Evolutionary conservation across 2,797 vertebrate genomes (phyloP).

Genomic region (Danio aesculapii): DNA sequence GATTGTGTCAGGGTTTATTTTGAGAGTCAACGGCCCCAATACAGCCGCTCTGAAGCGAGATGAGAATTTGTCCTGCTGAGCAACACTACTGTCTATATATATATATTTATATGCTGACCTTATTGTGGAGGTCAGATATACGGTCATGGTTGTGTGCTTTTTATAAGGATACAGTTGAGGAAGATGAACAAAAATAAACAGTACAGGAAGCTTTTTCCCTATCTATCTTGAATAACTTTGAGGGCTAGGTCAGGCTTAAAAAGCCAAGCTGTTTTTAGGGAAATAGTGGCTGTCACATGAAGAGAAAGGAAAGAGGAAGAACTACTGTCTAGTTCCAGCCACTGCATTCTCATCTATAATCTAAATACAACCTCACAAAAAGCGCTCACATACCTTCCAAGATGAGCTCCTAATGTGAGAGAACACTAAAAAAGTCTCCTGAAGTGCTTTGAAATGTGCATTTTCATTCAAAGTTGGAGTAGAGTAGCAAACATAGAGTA

Average conservation of each 20-base stretch:
- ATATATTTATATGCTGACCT: constrained; percentile 33
- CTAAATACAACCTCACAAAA: constrained; percentile 75
- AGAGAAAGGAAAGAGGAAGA: constrained; percentile 68
- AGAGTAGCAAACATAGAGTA: too few relatives aligned
- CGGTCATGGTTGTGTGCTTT: constrained; percentile 16
- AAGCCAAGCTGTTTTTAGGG: constrained; percentile 13
- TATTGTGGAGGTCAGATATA: constrained; percentile 37
- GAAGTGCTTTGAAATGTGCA: too few relatives aligned
- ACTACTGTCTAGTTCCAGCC: constrained; percentile 72
- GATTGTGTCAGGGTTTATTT: constrained; percentile 53
- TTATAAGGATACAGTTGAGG: constrained; percentile 20
- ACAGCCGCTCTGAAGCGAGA: not conserved
- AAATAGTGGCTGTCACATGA: constrained; percentile 65
- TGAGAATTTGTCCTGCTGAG: constrained; percentile 35
- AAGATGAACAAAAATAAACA: constrained; percentile 31
- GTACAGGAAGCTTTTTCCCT: not conserved
- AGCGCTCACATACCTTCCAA: constrained; percentile 65
- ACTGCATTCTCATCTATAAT: constrained; percentile 74
- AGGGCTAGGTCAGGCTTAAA: constrained; percentile 24
- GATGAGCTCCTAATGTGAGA: not conserved
- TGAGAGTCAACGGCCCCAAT: constrained; percentile 32
- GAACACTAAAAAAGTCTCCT: not conserved
- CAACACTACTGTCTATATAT: not conserved
- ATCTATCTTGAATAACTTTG: not conserved
- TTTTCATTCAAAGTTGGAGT: too few relatives aligned